Evolutionary conservation across 23 tunicate species (phyloP).

Genomic region (Phallusia fumigata): DNA sequence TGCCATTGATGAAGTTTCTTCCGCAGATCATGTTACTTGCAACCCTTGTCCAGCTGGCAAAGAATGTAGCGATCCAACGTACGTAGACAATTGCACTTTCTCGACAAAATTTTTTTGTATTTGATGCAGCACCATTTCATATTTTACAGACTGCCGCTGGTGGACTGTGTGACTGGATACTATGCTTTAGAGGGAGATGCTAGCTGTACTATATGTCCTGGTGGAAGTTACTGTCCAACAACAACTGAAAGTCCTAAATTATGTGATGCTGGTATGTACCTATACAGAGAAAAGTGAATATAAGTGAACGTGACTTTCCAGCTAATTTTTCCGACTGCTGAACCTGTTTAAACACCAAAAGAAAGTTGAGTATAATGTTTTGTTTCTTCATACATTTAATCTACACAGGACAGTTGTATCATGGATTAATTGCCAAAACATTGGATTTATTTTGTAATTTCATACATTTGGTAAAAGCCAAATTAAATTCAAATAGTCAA

Average conservation of each 20-base stretch:
- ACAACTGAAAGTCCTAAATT: constrained; percentile 30
- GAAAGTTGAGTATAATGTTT: too few relatives aligned
- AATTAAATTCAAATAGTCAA: too few relatives aligned
- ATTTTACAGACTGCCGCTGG: constrained; percentile 16
- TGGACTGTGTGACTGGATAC: constrained; percentile 49
- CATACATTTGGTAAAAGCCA: too few relatives aligned
- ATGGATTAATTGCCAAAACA: too few relatives aligned
- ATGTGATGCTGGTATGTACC: constrained; percentile 55
- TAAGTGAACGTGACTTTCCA: too few relatives aligned
- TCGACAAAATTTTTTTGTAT: too few relatives aligned
- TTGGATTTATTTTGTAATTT: too few relatives aligned
- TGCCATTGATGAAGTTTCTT: constrained; percentile 38
- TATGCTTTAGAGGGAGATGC: constrained; percentile 69
- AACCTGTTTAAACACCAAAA: too few relatives aligned
- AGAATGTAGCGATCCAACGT: constrained; percentile 47
- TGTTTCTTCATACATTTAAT: too few relatives aligned
- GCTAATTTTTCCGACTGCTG: too few relatives aligned
- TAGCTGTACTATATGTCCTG: constrained; percentile 69
- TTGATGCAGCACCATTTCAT: too few relatives aligned
- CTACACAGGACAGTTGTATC: too few relatives aligned
- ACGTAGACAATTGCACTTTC: constrained; percentile 2
- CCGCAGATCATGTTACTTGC: constrained; percentile 40
- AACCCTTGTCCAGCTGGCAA: constrained; percentile 82
- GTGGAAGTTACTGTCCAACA: constrained; percentile 42
- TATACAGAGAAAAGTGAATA: background rate